Conservation (phyloP, 1,140 invertebrate species). For the Chymomyza costata region DNA sequence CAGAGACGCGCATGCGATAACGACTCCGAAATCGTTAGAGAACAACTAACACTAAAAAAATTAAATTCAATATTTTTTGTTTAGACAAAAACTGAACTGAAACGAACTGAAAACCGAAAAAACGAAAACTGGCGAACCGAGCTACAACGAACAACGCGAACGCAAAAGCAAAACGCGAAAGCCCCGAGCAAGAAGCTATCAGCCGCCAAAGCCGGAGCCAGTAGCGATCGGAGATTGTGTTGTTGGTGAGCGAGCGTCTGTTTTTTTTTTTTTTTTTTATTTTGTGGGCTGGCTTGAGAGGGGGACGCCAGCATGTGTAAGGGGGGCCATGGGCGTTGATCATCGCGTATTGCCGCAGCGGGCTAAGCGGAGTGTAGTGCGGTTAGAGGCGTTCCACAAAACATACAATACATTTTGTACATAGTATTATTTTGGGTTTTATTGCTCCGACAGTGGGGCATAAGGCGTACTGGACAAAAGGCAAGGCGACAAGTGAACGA, state of each 20-base stretch:
- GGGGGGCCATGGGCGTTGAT: too few species aligned
- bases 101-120: too few species aligned
- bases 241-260: background rate
- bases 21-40: slow-evolving; percentile 75
- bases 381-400: slow-evolving; percentile 17
- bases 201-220: slow-evolving; percentile 19
- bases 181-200: slow-evolving; percentile 17
- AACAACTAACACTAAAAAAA: slow-evolving; percentile 75
- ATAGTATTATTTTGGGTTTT: slow-evolving; percentile 72
- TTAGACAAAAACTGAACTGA: slow-evolving; percentile 70
- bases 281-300: background rate
- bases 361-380: background rate
- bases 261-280: too few species aligned
- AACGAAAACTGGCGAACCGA: slow-evolving; percentile 55
- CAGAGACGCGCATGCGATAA: slow-evolving; percentile 74
- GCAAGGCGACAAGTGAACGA: slow-evolving; percentile 4
- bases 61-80: slow-evolving; percentile 75
- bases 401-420: slow-evolving; percentile 66
- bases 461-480: background rate
- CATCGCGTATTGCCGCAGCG: too few species aligned
- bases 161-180: slow-evolving; percentile 40
- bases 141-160: too few species aligned
- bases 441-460: slow-evolving; percentile 38
- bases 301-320: too few species aligned
- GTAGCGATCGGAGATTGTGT: too few species aligned